Base-by-base conservation (phyloP, 1,140 invertebrate species). In the Zaprionus kolodkinae region DNA sequence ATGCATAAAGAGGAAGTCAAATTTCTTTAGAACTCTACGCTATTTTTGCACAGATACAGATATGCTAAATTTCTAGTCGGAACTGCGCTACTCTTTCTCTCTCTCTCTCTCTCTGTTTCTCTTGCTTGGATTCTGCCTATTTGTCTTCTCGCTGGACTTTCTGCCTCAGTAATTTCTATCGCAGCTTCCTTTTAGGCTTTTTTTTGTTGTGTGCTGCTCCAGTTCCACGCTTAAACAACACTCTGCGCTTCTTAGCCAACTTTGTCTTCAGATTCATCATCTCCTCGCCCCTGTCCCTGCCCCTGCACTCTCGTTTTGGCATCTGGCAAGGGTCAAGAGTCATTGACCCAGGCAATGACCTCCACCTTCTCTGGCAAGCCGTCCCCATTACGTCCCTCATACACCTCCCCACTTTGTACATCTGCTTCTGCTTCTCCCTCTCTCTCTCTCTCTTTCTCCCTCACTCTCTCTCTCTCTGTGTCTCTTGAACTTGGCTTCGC, bases 291-390 rank as follows among this genome's bases (percentile, higher is more conserved):
- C 1, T 35, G 15, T 10, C 30, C 4, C 25, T 48, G 38, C 57
- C n/a, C 11, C 15, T 48, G 54, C 55, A n/a, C 15, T 69, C 11
- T 21, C 30, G 35, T 17, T 36, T 27, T 50, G 45, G 45, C 70
- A 52, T 56, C 55, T 72, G 59, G 30, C 64, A 60, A 59, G 68
- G 84, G 84, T 87, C 84, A 87, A 72, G 45, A 61, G 85, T 87
- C 85, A 72, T 67, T 80, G 84, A 87, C 57, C 73, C 84, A 88
- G 84, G 64, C 84, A 78, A 79, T 88, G 79, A 87, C 84, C 80
- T 57, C 73, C 84, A 83, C 68, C 80, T 87, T 79, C 79, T 69
- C 21, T 6, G 45, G 21, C 33, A 17, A 35, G 30, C 21, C 40
- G n/a, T 17, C 45, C 45, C 56, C 43, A 69, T 50, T 33, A 56